These are phyloP conservation scores for Anguilla anguilla DNA, from an alignment of 2,797 vertebrate species.

Conservation along the genomic window DNA sequence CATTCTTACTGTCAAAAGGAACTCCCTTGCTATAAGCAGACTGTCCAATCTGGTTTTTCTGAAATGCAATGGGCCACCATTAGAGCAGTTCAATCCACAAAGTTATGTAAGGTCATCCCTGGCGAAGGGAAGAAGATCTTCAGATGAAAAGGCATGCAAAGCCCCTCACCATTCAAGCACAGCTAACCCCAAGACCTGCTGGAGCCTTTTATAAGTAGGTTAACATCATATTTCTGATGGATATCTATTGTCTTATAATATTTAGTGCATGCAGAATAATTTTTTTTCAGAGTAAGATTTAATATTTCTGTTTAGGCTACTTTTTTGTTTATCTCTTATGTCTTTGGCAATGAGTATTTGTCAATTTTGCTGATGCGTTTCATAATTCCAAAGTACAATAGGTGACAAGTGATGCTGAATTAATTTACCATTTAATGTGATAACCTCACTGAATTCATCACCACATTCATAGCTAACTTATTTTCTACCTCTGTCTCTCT, in stretches of 20 bases:
- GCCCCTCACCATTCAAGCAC: not conserved
- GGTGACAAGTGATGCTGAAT: not conserved
- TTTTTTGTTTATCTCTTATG: not conserved
- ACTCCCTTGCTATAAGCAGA: not conserved
- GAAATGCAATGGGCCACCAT: not conserved
- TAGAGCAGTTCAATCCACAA: not conserved
- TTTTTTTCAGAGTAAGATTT: not conserved
- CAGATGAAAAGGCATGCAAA: not conserved
- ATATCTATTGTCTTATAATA: not conserved
- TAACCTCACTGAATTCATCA: too few species aligned
- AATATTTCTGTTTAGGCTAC: not conserved
- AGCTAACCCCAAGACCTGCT: not conserved
- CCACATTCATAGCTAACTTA: not conserved
- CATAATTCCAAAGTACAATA: not conserved
- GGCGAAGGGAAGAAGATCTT: not conserved
- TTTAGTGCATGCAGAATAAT: not conserved
- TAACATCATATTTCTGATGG: not conserved
- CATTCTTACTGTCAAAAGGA: constrained; percentile 10
- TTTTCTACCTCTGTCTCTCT: not conserved
- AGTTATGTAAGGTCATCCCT: not conserved
- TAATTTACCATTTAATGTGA: constrained; percentile 6
- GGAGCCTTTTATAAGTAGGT: constrained; percentile 4
- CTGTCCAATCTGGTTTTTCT: not conserved
- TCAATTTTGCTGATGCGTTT: too few species aligned
- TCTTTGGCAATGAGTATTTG: not conserved